These are phyloP conservation scores for Halictus quadricinctus DNA, from an alignment of 2,888 invertebrate genomes.

Conservation along the genomic window DNA sequence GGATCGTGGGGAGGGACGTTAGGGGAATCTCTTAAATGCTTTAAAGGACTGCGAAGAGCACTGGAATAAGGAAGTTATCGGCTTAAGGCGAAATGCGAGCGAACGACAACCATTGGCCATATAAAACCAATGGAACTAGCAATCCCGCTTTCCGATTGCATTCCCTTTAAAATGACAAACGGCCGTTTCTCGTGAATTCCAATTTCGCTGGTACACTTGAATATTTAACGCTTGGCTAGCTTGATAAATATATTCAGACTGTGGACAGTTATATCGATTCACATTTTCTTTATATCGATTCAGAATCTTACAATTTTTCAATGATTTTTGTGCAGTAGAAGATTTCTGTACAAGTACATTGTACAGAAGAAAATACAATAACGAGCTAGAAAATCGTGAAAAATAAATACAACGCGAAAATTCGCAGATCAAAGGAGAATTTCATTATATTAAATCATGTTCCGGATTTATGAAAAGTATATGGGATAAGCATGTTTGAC, in stretches of 20 bases:
- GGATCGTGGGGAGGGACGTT: neutral
- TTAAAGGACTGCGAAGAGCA: conserved; percentile 60
- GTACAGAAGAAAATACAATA: too few species aligned
- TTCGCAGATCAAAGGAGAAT: too few species aligned
- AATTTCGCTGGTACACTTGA: conserved; percentile 9
- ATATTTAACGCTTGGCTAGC: neutral
- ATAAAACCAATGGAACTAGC: conserved; percentile 45
- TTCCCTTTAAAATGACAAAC: neutral
- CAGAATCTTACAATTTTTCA: too few species aligned
- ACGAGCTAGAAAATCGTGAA: too few species aligned
- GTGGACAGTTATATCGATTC: too few species aligned
- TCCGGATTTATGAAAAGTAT: too few species aligned
- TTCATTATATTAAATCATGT: too few species aligned
- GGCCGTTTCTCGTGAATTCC: conserved; percentile 5
- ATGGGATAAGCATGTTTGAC: too few species aligned
- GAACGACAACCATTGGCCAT: conserved; percentile 40
- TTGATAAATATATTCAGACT: neutral
- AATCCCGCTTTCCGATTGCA: conserved; percentile 19
- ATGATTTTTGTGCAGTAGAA: too few species aligned
- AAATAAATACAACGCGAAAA: too few species aligned
- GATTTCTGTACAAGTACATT: too few species aligned
- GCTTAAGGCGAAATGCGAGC: conserved; percentile 55
- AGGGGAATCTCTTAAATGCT: conserved; percentile 62
- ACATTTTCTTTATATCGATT: too few species aligned
- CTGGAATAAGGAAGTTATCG: conserved; percentile 69